Base-by-base conservation (phyloP, 2,888 invertebrate genomes). In the Campoplex capitator region DNA sequence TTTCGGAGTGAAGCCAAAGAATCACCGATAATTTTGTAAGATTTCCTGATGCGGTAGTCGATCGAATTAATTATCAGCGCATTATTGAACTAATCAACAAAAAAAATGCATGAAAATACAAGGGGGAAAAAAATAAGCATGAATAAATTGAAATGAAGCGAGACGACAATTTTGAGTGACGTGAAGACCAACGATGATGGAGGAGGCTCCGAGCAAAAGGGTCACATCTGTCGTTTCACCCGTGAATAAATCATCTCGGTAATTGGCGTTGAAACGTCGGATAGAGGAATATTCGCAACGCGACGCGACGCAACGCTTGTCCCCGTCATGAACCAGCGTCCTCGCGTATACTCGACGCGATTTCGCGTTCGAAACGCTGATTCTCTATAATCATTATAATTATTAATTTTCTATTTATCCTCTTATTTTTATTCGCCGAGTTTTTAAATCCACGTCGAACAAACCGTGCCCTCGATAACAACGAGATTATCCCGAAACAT, bases 221-320 rank as follows among this genome's bases (percentile, higher is more conserved):
- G 28, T 28, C 73, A 56, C 74, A 68, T 78, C 58, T 62, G 65
- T 65, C 58, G 76, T 73, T 79, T 67, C 81, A 35, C 65, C 56
- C 67, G 89, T 84, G 86, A 89, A 88, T 90, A 88, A 88, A 88
- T 90, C 88, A 88, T 88, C 78, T 80, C 71, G 89, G 89, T 90
- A 90, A 90, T 90, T 90, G 89, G 84, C 80, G 85, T 79, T 85
- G 79, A 84, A 84, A 85, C 84, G 87, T 88, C 83, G 79, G 75
- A 86, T 81, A 82, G 73, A 82, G 73, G 70, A 42, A 51, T 79
- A 75, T 86, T 75, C 78, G 83, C 83, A 83, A 79, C 83, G 78
- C 51, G 23, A 23, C 23, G 23, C 23, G 23, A 23, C 23, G 23
- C 23, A 83, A 83, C 78, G 48, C 79, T 79, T 68, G 74, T 67